Percentiles rank a stretch among this genome's conserved stretches.
phyloP scores from a whole-genome alignment of 2,888 invertebrate species.

The Leptodirus hochenwartii region DNA sequence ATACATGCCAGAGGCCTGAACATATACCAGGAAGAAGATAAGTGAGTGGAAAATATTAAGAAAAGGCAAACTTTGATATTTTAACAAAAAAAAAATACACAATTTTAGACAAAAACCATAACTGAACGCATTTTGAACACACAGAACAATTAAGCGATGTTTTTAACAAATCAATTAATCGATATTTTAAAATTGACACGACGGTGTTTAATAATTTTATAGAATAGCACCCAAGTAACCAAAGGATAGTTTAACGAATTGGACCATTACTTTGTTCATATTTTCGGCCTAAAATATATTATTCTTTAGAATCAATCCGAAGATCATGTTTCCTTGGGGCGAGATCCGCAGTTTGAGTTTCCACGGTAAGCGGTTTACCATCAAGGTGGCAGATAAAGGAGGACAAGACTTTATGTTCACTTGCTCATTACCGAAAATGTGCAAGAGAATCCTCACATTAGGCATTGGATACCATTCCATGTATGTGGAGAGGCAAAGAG shows the following conservation, averaged over 20 bases:
- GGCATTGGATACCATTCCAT: constrained; percentile 99
- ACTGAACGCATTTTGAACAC: background rate
- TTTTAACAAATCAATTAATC: too few species aligned
- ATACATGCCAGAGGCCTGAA: constrained; percentile 95
- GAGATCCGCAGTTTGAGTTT: constrained; percentile 98
- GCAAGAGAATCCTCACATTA: constrained; percentile 91
- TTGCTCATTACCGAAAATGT: constrained; percentile 86
- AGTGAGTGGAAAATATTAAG: constrained; percentile 42
- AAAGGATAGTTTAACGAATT: too few species aligned
- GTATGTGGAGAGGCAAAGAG: constrained; percentile 96
- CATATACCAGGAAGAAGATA: constrained; percentile 95
- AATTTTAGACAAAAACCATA: background rate
- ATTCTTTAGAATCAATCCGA: constrained; percentile 80
- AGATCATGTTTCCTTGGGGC: constrained; percentile 98
- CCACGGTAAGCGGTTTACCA: constrained; percentile 96
- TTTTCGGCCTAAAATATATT: too few species aligned
- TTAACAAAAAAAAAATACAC: too few species aligned
- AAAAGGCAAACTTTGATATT: too few species aligned
- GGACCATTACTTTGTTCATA: too few species aligned
- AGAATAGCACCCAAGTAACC: too few species aligned
- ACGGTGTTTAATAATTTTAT: too few species aligned
- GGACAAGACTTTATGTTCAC: constrained; percentile 98
- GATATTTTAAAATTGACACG: too few species aligned
- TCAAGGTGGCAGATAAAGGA: constrained; percentile 97
- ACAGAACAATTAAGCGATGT: too few species aligned